These are phyloP conservation scores for Gambelia wislizenii DNA, from an alignment of 2,797 vertebrate genomes.

Conservation along the genomic window DNA sequence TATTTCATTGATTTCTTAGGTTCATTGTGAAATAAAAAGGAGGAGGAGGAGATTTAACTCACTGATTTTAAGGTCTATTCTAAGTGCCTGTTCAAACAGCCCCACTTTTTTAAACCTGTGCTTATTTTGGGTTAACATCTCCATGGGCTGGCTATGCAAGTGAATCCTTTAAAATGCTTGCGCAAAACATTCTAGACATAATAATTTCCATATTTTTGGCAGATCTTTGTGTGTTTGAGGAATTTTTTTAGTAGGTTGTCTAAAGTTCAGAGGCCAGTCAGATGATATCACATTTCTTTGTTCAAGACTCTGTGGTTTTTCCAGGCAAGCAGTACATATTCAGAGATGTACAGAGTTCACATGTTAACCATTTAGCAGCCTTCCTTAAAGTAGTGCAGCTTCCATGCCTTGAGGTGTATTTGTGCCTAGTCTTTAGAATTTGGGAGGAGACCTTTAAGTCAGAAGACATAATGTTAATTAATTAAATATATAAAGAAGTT, in stretches of 20 bases:
- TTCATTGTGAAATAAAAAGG: background rate
- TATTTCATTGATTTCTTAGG: background rate
- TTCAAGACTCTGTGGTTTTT: constrained; percentile 34
- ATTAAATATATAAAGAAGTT: too few relatives aligned
- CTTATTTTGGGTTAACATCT: constrained; percentile 4
- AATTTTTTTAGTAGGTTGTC: constrained; percentile 34
- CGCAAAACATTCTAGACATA: constrained; percentile 38
- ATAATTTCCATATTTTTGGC: constrained; percentile 43
- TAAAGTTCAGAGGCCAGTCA: constrained; percentile 35
- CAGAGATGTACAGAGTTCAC: background rate
- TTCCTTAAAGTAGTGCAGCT: background rate
- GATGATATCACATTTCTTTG: constrained; percentile 38
- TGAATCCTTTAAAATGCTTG: constrained; percentile 28
- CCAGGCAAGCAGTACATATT: constrained; percentile 22
- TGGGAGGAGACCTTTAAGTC: too few relatives aligned
- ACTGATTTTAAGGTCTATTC: too few relatives aligned
- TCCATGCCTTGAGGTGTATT: background rate
- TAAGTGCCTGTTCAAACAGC: background rate
- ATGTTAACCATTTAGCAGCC: constrained; percentile 10
- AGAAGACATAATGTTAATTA: too few relatives aligned
- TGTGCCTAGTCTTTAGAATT: background rate
- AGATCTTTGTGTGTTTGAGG: constrained; percentile 14
- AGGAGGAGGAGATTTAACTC: too few relatives aligned
- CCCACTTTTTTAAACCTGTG: background rate
- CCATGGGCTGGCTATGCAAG: constrained; percentile 20